phyloP scores from a whole-genome alignment of 1,140 invertebrate genomes.

The Philotrypesis tridentata region DNA sequence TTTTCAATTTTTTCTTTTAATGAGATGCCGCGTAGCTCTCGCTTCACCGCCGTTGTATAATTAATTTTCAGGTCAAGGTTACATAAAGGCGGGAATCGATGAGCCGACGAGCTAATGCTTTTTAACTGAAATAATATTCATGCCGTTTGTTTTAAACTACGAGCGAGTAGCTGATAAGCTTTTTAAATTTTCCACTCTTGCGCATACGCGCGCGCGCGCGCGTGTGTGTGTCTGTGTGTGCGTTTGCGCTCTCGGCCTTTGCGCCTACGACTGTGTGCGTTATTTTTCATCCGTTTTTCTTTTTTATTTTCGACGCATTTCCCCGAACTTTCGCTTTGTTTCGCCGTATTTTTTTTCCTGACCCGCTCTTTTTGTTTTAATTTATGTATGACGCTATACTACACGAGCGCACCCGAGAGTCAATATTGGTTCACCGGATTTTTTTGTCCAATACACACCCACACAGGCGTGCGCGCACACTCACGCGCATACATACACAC shows the following conservation, averaged over 20 bases:
- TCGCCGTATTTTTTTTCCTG: slow-evolving; percentile 17
- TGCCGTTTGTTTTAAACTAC: too few relatives aligned
- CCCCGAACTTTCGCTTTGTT: slow-evolving; percentile 10
- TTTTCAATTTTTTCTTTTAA: background rate
- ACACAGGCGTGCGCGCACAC: background rate
- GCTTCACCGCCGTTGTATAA: background rate
- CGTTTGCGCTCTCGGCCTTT: too few relatives aligned
- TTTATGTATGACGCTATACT: slow-evolving; percentile 37
- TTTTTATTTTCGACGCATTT: slow-evolving; percentile 8
- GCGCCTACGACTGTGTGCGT: background rate
- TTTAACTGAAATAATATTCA: background rate
- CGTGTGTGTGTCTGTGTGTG: too few relatives aligned
- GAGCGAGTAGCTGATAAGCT: slow-evolving; percentile 15
- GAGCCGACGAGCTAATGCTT: background rate
- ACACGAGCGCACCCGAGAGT: slow-evolving; percentile 8
- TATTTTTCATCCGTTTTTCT: slow-evolving; percentile 17
- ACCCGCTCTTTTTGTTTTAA: slow-evolving; percentile 17
- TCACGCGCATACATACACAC: too few relatives aligned
- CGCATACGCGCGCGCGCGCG: background rate
- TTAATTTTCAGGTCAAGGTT: slow-evolving; percentile 1
- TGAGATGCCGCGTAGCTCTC: background rate
- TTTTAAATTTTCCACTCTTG: slow-evolving; percentile 5
- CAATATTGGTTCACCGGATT: slow-evolving; percentile 28
- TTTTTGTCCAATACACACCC: slow-evolving; percentile 11
- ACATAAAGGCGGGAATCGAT: background rate